Conservation (phyloP, 2,888 invertebrate genomes). For the Scaptomyza reducta region DNA sequence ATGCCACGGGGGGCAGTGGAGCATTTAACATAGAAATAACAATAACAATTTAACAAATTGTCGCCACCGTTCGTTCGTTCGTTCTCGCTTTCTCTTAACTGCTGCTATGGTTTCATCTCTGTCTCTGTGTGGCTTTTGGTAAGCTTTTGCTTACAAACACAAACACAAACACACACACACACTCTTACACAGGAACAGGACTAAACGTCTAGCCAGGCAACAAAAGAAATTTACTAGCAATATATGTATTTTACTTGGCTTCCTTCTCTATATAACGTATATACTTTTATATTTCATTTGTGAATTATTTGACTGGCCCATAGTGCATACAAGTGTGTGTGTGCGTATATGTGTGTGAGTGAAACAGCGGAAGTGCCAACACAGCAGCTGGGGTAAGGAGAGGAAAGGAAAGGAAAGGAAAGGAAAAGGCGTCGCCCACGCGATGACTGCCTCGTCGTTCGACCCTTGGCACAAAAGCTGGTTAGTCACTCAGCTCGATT, state of each 20-base stretch:
- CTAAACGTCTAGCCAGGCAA: constrained; percentile 68
- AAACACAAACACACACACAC: constrained; percentile 9
- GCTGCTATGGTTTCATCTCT: constrained; percentile 1
- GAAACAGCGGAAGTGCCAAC: constrained; percentile 59
- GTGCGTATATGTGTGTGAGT: constrained; percentile 24
- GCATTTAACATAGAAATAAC: constrained; percentile 80
- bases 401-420: too few relatives aligned
- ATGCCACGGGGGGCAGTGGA: constrained; percentile 57
- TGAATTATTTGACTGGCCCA: constrained; percentile 70
- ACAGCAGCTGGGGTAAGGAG: constrained; percentile 30
- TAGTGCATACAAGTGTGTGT: constrained; percentile 19
- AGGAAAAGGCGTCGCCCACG: constrained; percentile 62
- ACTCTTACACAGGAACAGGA: constrained; percentile 20
- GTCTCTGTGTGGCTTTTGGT: constrained; percentile 15
- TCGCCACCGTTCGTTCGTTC: constrained; percentile 55
- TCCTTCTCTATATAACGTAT: constrained; percentile 50
- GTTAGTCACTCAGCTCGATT: constrained; percentile 63
- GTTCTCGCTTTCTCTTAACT: constrained; percentile 12
- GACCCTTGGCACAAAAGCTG: constrained; percentile 78
- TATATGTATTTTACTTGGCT: constrained; percentile 70
- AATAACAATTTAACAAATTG: constrained; percentile 81
- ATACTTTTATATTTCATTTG: constrained; percentile 50
- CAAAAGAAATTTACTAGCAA: constrained; percentile 74
- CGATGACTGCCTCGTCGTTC: constrained; percentile 64
- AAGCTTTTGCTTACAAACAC: constrained; percentile 13